phyloP scores from a whole-genome alignment of 2,113 vertebrate species.

The Aepyceros melampus region DNA sequence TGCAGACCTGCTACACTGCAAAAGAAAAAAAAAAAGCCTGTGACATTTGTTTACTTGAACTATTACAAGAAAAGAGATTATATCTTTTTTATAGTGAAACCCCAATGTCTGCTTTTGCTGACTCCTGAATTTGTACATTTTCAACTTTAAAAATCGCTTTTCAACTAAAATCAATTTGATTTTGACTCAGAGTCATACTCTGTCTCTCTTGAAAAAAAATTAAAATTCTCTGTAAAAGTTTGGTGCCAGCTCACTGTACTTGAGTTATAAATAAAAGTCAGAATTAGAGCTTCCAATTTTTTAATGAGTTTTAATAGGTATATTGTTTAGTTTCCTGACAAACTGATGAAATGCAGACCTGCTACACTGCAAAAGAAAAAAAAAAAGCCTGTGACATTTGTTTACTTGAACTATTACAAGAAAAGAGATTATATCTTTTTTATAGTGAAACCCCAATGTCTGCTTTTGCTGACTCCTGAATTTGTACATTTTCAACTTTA shows the following conservation, averaged over 20 bases:
- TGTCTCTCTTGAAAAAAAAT: too few relatives aligned
- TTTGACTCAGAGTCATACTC: too few relatives aligned
- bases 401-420: constrained; percentile 43
- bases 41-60: constrained; percentile 46
- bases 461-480: not conserved
- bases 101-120: not conserved
- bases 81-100: not conserved
- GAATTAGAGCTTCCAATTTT: constrained; percentile 49
- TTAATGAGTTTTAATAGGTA: constrained; percentile 52
- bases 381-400: not conserved
- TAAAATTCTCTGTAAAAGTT: not conserved
- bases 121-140: not conserved
- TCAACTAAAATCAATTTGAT: too few relatives aligned
- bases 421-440: constrained; percentile 22
- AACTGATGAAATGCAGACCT: constrained; percentile 52
- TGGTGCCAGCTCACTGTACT: constrained; percentile 41
- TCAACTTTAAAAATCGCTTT: not conserved
- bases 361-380: not conserved
- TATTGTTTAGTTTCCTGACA: constrained; percentile 61
- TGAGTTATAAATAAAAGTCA: constrained; percentile 60
- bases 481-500: not conserved
- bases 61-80: constrained; percentile 33
- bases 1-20: constrained; percentile 29
- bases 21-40: not conserved
- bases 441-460: not conserved